Percentiles rank a stretch among this genome's conserved stretches.
These are phyloP conservation scores for Apotomis capreana DNA, from an alignment of 2,888 invertebrate genomes.

Conservation along the genomic window DNA sequence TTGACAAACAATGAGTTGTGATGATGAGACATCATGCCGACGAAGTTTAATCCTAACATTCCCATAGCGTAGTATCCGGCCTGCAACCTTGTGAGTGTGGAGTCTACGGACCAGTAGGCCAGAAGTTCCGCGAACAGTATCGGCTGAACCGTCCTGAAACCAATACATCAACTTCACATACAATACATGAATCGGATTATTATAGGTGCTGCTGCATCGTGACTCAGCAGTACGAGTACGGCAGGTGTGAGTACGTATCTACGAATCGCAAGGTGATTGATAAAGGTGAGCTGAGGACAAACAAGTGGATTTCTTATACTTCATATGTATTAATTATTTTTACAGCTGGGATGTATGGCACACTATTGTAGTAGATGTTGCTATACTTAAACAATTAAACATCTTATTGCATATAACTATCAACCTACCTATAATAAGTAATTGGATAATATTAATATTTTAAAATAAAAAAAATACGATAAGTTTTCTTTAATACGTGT, in stretches of 20 bases:
- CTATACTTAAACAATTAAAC: too few relatives aligned
- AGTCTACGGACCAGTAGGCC: constrained; percentile 78
- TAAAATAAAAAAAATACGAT: too few relatives aligned
- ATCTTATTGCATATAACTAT: too few relatives aligned
- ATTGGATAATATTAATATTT: too few relatives aligned
- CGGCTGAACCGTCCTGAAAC: constrained; percentile 78
- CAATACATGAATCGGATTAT: neutral
- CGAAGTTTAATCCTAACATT: constrained; percentile 75
- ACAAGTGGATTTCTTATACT: neutral
- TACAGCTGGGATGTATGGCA: too few relatives aligned
- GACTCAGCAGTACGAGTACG: too few relatives aligned
- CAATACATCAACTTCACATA: neutral
- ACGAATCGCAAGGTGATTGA: constrained; percentile 6
- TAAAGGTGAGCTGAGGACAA: neutral
- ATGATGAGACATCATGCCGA: constrained; percentile 86
- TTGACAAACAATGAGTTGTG: constrained; percentile 86
- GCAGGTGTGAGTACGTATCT: neutral
- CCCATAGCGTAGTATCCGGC: constrained; percentile 83
- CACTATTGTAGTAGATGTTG: too few relatives aligned
- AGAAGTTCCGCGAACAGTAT: constrained; percentile 79
- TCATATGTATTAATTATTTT: too few relatives aligned
- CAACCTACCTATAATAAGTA: too few relatives aligned
- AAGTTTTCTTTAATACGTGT: too few relatives aligned
- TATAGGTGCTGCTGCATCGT: too few relatives aligned
- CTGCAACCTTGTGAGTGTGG: constrained; percentile 63